Evolutionary conservation across 2,888 invertebrate species (phyloP).

Genomic region (Noctuana brunneofusca): DNA sequence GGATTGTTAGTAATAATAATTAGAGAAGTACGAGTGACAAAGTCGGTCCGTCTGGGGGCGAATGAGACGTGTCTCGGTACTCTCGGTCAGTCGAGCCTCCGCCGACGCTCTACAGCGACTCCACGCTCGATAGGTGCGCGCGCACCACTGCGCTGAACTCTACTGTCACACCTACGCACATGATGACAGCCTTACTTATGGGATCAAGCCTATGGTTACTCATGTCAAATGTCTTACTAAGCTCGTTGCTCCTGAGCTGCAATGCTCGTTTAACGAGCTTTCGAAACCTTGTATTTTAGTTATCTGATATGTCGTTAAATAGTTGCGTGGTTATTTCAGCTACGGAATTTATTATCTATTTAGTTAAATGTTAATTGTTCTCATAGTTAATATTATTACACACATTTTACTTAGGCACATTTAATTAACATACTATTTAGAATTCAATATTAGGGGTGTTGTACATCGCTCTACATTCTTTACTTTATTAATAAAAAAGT

Average conservation of each 20-base stretch:
- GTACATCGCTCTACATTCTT: not conserved
- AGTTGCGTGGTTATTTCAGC: not conserved
- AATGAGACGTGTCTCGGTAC: slow-evolving; percentile 36
- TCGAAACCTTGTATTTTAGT: slow-evolving; percentile 14
- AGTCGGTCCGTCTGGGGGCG: slow-evolving; percentile 25
- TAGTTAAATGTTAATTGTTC: no score
- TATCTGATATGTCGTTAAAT: slow-evolving; percentile 10
- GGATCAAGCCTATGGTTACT: slow-evolving; percentile 32
- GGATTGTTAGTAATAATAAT: slow-evolving; percentile 22
- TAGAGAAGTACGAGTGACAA: slow-evolving; percentile 25
- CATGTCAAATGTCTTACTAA: slow-evolving; percentile 30
- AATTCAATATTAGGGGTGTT: not conserved
- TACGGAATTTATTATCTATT: not conserved
- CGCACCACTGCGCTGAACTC: slow-evolving; percentile 54
- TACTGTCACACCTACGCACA: slow-evolving; percentile 38
- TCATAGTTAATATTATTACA: no score
- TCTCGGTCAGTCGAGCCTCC: slow-evolving; percentile 41
- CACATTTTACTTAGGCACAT: no score
- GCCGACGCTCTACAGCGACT: slow-evolving; percentile 3
- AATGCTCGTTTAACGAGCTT: slow-evolving; percentile 29
- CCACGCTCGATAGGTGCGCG: slow-evolving; percentile 71
- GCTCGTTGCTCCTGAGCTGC: slow-evolving; percentile 20
- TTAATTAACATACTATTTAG: not conserved
- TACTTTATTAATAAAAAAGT: not conserved
- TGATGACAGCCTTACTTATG: slow-evolving; percentile 44